Base-by-base conservation (phyloP, 2,113 vertebrate genomes). In the Nanger granti region DNA sequence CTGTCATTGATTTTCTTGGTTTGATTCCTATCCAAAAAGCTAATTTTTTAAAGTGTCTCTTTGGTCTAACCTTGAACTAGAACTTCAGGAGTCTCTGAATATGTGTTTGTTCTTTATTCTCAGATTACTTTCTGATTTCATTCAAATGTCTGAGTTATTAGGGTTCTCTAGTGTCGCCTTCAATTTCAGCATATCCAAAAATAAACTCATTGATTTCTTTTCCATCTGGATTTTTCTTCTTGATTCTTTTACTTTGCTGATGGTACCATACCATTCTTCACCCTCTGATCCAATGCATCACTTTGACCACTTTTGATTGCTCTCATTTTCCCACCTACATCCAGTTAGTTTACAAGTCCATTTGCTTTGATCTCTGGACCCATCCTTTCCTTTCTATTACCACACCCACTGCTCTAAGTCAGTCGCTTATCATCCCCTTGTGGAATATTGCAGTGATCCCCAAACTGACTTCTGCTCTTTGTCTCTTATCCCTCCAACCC, bases 101-200 rank as follows among this genome's bases (percentile, higher is more conserved):
- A 93, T 28, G 87, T 64, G 47, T 95, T 54, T 59, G 80, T 94
- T 95, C 28, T 92, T 97, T 73, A 73, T 93, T 97, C 64, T 93
- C 26, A 44, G 9, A 59, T 89, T 91, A 80, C 22, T 89, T 94
- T 93, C 64, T 31, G 17, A 96, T 85, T 93, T 87, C 37, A 93
- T 60, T 97, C 41, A 91, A 91, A 64, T 64, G 87, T 80, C 14
- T 89, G 44, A 59, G 57, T n/a, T 91, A 34, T 54, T 87, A n/a
- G 9, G 17, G 20, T 73, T 89, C 49, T 69, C 4, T 83, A 15
- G 62, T 76, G 2, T 84, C 47, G 64, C n/a, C 57, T 97, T 93
- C 52, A 90, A 64, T 73, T 79, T 96, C 89, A 91, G 12, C 5
- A 87, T 82, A 80, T 22, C 49, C 12, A 31, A 64, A 85, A 88